Conservation (phyloP, 2,797 vertebrate species). For the Falco peregrinus region DNA sequence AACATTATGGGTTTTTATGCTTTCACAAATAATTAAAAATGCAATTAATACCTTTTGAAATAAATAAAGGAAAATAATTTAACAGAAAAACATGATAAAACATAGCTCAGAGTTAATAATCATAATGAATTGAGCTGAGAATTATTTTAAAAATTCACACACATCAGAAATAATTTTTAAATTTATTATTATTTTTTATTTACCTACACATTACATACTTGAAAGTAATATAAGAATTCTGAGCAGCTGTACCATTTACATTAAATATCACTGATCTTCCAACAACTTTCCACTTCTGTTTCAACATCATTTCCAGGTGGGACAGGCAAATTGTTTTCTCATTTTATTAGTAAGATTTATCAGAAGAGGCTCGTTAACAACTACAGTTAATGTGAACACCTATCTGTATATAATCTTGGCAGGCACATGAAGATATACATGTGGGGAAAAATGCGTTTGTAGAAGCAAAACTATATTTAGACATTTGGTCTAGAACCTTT, state of each 20-base stretch:
- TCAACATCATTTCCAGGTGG: not conserved
- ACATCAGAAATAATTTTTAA: not conserved
- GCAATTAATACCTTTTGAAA: not conserved
- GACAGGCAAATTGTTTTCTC: not conserved
- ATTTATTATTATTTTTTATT: not conserved
- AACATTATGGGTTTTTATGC: not conserved
- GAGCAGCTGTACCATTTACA: not conserved
- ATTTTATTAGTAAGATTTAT: not conserved
- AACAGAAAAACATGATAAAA: not conserved
- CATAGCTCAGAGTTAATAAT: not conserved
- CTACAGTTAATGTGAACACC: not conserved
- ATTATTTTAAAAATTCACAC: not conserved
- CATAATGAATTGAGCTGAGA: not conserved
- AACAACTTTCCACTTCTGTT: not conserved
- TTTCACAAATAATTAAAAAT: not conserved
- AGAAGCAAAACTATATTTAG: not conserved
- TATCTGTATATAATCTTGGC: not conserved
- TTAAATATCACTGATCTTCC: not conserved
- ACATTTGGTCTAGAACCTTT: not conserved
- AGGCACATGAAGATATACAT: not conserved
- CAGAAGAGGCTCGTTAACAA: not conserved
- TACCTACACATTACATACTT: not conserved
- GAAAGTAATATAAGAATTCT: not conserved
- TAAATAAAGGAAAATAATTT: not conserved
- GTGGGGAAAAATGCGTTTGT: not conserved